Evolutionary conservation across 2,797 vertebrate species (phyloP), one percentile per base, ranked within the genome.

Genomic region (Characodon lateralis): DNA sequence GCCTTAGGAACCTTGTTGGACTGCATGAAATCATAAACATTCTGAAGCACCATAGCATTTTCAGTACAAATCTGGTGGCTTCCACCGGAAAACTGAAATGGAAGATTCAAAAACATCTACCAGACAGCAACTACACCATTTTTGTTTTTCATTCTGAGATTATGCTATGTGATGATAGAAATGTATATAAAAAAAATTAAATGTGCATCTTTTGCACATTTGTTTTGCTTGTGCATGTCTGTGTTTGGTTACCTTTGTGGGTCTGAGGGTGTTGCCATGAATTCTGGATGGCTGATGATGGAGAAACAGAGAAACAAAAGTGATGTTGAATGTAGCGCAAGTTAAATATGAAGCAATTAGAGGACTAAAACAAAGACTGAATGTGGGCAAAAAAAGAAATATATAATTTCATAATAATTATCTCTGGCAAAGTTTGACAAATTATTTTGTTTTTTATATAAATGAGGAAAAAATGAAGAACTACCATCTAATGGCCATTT

Each of bases 231-330:
- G 41, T 59, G 76, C 53, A 28, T 73, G 73, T 73, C 73, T 77
- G 78, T 51, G 56, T 63, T 16, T 68, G 5, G 59, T 61, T 10
- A 93, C 92, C 93, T 91, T 78, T 56, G 1, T 24, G 10, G 46
- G 53, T 66, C 76, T 72, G 41, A 88, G 87, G 4, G 77, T 91
- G 84, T 50, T 84, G 43, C 78, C 84, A 18, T 74, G 85, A 35
- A 53, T 2, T 76, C 90, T 92, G 58, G 87, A 91, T 0, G 89
- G 93, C 92, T 93, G 83, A n/a, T 41, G 77, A 79, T 5, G 86
- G 51, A 88, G 9, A 75, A n/a, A 7, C 5, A 83, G n/a, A 61
- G n/a, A 72, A 50, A 81, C 6, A 31, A 22, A 84, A 1, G 14
- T 20, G n/a, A 20, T 65, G 31, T 16, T 5, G 61, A 66, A 31